Evolutionary conservation across 1,140 invertebrate genomes (phyloP), one percentile per base, ranked within the genome.

Genomic region (Cyclargus thomasi): DNA sequence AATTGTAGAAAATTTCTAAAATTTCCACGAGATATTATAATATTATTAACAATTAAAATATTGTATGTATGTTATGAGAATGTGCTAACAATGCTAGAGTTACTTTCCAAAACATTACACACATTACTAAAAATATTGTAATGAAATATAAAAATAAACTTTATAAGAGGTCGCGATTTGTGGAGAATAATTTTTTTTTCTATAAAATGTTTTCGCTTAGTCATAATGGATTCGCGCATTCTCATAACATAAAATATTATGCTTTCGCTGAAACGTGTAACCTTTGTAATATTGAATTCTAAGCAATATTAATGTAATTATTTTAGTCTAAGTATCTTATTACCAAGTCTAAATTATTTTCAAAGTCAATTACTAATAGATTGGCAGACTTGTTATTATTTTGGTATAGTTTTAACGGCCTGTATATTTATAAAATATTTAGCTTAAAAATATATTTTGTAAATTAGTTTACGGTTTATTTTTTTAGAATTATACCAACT

Each of bases 301-400:
- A 86, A 86, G 82, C 81, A 86, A 87, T 86, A 81, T 78, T 77
- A 80, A 77, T 77, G 71, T 85, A 84, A 81, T 78, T 78, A 82
- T 74, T 79, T 64, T 83, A 85, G 75, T 62, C 63, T 79, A 81
- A 81, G 75, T 64, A 64, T 75, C 73, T 75, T 70, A 71, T 72
- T 79, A 79, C 75, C 77, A 74, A 65, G 47, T 67, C 11, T 62
- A 65, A 62, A 70, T 18, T 68, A 64, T 17, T 36, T 59, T 59
- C 17, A 59, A 59, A 59, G 55, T 59, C 55, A 59, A 59, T 59
- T 59, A 29, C 29, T 29, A 59, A 21, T 22, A 21, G 2, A 59
- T 59, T 59, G 55, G 55, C 53, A 55, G 7, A 55, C 18, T 59
- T 59, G 55, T 59, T 21, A 59, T 59, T 10, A 59, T 59, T 59